Base-by-base conservation (phyloP, 2,888 invertebrate species). In the Euclidia mi region DNA sequence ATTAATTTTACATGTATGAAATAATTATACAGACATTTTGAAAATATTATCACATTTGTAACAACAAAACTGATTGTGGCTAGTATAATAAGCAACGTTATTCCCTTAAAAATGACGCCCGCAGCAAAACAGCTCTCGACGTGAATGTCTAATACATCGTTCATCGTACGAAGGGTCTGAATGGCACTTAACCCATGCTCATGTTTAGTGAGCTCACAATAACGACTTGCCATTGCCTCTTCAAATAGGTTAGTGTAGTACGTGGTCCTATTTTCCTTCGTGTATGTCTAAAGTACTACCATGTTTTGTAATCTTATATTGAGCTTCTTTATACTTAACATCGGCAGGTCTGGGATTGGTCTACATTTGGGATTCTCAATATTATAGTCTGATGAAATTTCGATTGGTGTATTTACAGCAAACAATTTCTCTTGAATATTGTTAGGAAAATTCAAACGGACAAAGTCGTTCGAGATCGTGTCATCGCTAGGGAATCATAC, bases 141-240 rank as follows among this genome's bases (percentile, higher is more conserved):
- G 40, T 45, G 43, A 56, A 44, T 47, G 9, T 40, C 38, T 56
- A 43, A 50, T 50, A 47, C 34, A 47, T 66, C 20, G 45, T 15
- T 52, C 56, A 47, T 47, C 34, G 34, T 55, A n/a, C 11, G 18
- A 31, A 17, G 37, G 31, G 31, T 32, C 52, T 55, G 29, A 20
- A 42, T 44, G 47, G 47, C 53, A 62, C 62, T 62, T 55, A 55
- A 57, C 47, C 53, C 56, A 25, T 52, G 43, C 61, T 51, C 56
- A 37, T 65, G 50, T 56, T 61, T 57, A 71, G 57, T 61, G 44
- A 47, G 35, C 49, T 50, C 56, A 67, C 40, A 56, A 55, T 68
- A 71, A 68, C 63, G 60, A 57, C 56, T 46, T 32, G 38, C 45
- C 48, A 53, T 51, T 20, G 35, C 40, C 57, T 45, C 52, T 43